Evolutionary conservation across 2,113 vertebrate species (phyloP), one percentile per base, ranked within the genome.

Genomic region (Forbesichthys agassizii): DNA sequence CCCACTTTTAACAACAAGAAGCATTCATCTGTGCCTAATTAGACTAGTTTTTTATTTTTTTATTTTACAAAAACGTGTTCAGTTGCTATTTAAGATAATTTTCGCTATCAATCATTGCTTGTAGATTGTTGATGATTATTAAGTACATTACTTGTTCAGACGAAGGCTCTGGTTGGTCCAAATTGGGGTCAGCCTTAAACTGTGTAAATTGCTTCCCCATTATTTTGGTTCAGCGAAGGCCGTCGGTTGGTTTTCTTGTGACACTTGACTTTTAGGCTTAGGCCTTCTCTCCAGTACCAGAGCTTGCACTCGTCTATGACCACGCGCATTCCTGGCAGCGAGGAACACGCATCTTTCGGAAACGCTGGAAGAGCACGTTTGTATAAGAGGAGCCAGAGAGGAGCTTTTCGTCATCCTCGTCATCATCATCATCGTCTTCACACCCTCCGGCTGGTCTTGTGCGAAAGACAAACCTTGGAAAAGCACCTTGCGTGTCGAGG

Each of bases 361-460:
- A 75, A 71, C 33, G 57, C 0, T 42, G 36, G 13, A 16, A 70
- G 69, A 3, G 33, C 83, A 77, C 56, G 48, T 82, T 73, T 78
- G 76, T 83, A 68, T 68, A 57, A 79, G 71, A 33, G 36, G 36
- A 42, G 36, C 36, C 36, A 4, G 72, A 68, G 66, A 76, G 47
- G 49, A 60, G 5, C 51, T 8, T 65, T 33, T 13, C 71, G 5
- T 42, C 36, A 42, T 42, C 36, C 36, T 42, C 36, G 7, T 42
- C 36, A 42, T 42, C 36, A 0, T 7, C 36, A 4, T 42, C 36
- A 42, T 42, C 73, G 10, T 56, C 27, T 27, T 27, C 27, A 27
- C 27, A 27, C 68, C 54, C 0, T 76, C 77, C 81, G 78, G 73
- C 74, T 80, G 70, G 73, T 68, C 59, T 68, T 69, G 70, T 63